Evolutionary conservation across 1,140 invertebrate species (phyloP), one percentile per base, ranked within the genome.

Genomic region (Aphis craccivora): DNA sequence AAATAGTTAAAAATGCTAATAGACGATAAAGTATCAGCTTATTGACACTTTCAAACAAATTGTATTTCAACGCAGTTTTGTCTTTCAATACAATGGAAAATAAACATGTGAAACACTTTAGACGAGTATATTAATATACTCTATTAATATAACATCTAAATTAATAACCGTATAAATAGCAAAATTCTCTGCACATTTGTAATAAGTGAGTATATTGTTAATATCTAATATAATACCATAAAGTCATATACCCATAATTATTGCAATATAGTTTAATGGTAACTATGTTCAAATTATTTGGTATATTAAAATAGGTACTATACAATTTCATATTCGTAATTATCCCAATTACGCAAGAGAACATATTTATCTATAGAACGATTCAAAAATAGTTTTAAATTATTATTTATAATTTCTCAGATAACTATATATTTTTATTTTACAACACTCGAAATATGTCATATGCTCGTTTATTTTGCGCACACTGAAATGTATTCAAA

Each of bases 1-100:
- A 76, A 76, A 76, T 76, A 76, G 30, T 76, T 76, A 76, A 76
- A 76, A 76, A 76, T 76, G 30, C 60, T 76, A n/a, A 76, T 76
- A 76, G 14, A 18, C 0, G 60, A 76, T 35, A n/a, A 76, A 18
- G 60, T 76, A 76, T 76, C 60, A n/a, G 23, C 60, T 35, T 40
- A 40, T 40, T n/a, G 30, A 4, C 60, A 20, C 4, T 76, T 18
- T 76, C 30, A 76, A n/a, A 14, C 14, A 76, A 51, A n/a, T 30
- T 76, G 14, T n/a, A 35, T n/a, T 76, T 14, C 14, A n/a, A 18
- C 5, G 14, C 0, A 76, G 6, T 76, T 76, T 76, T 2, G 14
- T 76, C n/a, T 76, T n/a, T n/a, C 14, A 18, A 30, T n/a, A 76
- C 60, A 76, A 76, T 18, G 60, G 11, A 18, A 35, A 76, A 76